Conservation (phyloP, 2,797 vertebrate genomes). For the Synanceia verrucosa region DNA sequence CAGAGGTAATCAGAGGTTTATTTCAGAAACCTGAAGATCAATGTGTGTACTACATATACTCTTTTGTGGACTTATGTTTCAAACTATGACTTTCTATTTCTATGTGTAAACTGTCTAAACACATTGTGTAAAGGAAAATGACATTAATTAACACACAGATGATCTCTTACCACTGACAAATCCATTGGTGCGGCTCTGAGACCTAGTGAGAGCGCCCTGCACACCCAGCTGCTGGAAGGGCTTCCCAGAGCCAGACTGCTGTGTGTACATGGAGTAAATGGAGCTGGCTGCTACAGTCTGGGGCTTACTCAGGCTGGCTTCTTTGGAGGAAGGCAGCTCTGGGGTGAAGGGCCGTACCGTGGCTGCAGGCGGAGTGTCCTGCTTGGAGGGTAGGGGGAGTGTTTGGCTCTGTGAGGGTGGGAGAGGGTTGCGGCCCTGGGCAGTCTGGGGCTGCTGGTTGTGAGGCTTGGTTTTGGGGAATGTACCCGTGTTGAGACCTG, state of each 20-base stretch:
- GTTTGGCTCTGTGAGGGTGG: slow-evolving; percentile 79
- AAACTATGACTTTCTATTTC: not conserved
- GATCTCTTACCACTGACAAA: slow-evolving; percentile 91
- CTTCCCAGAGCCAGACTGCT: slow-evolving; percentile 87
- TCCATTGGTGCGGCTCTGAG: slow-evolving; percentile 84
- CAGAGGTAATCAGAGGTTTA: not conserved
- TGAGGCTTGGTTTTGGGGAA: slow-evolving; percentile 85
- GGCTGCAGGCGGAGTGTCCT: slow-evolving; percentile 91
- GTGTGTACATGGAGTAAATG: slow-evolving; percentile 97
- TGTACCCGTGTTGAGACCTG: slow-evolving; percentile 75
- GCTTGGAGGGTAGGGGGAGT: slow-evolving; percentile 86
- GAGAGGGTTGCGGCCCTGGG: slow-evolving; percentile 74
- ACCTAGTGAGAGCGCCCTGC: slow-evolving; percentile 84
- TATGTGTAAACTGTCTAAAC: not conserved
- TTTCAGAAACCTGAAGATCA: not conserved
- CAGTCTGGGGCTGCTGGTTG: slow-evolving; percentile 74
- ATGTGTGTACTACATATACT: not conserved
- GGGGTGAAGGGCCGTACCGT: slow-evolving; percentile 95
- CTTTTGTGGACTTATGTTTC: not conserved
- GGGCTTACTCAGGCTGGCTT: slow-evolving; percentile 87
- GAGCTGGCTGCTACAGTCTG: slow-evolving; percentile 91
- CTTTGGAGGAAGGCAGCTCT: slow-evolving; percentile 89
- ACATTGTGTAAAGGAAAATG: not conserved
- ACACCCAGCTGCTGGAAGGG: slow-evolving; percentile 86
- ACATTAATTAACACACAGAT: not conserved